Evolutionary conservation across 1,140 invertebrate species (phyloP).

Genomic region (Heliconius congener): DNA sequence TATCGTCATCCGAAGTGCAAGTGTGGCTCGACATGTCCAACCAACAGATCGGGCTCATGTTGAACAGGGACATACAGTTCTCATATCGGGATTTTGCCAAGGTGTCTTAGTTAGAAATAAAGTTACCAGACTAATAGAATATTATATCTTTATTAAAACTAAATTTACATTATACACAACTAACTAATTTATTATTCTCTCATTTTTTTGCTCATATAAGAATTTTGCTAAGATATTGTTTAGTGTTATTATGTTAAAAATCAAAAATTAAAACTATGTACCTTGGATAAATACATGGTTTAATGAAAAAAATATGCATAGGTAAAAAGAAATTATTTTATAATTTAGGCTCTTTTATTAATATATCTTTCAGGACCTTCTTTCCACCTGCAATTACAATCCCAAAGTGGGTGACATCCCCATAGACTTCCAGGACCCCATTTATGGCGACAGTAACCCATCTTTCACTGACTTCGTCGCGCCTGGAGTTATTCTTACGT

Average conservation of each 20-base stretch:
- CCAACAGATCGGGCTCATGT: conserved; percentile 93
- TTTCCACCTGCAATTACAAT: conserved; percentile 88
- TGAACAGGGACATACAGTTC: conserved; percentile 90
- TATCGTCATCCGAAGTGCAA: conserved; percentile 90
- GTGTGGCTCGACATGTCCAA: conserved; percentile 96
- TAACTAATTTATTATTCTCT: too few relatives aligned
- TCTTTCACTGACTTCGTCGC: conserved; percentile 98
- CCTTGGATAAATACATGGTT: too few relatives aligned
- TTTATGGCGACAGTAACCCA: conserved; percentile 93
- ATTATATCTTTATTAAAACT: too few relatives aligned
- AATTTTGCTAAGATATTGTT: too few relatives aligned
- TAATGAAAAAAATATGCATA: too few relatives aligned
- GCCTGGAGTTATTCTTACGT: conserved; percentile 96
- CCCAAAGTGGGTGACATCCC: conserved; percentile 91
- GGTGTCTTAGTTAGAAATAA: conserved; percentile 46
- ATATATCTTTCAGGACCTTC: conserved; percentile 81
- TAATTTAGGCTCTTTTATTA: too few relatives aligned
- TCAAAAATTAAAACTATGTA: too few relatives aligned
- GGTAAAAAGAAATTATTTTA: too few relatives aligned
- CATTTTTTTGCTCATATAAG: too few relatives aligned
- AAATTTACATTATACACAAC: too few relatives aligned
- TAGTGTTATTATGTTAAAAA: too few relatives aligned
- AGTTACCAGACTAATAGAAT: too few relatives aligned
- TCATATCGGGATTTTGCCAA: conserved; percentile 90
- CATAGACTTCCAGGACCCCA: conserved; percentile 90